These are phyloP conservation scores for Anticlea derivata DNA, from an alignment of 2,888 invertebrate species.

Conservation along the genomic window DNA sequence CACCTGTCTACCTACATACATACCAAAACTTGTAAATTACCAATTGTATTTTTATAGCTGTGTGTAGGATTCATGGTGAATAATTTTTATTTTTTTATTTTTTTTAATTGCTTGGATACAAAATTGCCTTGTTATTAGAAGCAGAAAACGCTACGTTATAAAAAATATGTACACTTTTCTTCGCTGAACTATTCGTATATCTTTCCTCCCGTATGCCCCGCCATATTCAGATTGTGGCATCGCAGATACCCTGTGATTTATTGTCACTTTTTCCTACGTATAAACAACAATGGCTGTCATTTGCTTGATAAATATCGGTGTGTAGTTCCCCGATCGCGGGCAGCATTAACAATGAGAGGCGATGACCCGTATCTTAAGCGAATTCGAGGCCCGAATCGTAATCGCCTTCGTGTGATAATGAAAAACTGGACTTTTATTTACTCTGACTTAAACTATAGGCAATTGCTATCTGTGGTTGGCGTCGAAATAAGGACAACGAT, in stretches of 20 bases:
- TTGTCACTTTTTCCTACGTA: constrained; percentile 52
- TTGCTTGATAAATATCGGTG: constrained; percentile 45
- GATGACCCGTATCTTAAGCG: constrained; percentile 15
- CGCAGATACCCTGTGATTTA: constrained; percentile 55
- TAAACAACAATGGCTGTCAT: constrained; percentile 54
- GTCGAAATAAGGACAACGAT: background rate
- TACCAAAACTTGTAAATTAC: too few relatives aligned
- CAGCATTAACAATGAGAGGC: constrained; percentile 32
- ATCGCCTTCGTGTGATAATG: constrained; percentile 16
- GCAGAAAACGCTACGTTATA: too few relatives aligned
- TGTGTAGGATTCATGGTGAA: too few relatives aligned
- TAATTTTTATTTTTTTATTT: too few relatives aligned
- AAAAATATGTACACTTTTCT: too few relatives aligned
- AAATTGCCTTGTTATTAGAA: too few relatives aligned
- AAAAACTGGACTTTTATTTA: constrained; percentile 15
- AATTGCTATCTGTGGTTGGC: background rate
- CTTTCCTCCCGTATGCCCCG: constrained; percentile 31
- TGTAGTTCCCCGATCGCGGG: constrained; percentile 36
- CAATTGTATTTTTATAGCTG: too few relatives aligned
- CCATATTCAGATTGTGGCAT: constrained; percentile 45
- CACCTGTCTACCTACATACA: too few relatives aligned
- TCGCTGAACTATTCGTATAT: background rate
- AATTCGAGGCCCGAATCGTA: constrained; percentile 17
- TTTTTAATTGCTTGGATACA: too few relatives aligned
- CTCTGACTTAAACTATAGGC: background rate